Conservation (phyloP, 37 sponge, comb jelly and placozoan genomes). For the Eunapius fragilis region DNA sequence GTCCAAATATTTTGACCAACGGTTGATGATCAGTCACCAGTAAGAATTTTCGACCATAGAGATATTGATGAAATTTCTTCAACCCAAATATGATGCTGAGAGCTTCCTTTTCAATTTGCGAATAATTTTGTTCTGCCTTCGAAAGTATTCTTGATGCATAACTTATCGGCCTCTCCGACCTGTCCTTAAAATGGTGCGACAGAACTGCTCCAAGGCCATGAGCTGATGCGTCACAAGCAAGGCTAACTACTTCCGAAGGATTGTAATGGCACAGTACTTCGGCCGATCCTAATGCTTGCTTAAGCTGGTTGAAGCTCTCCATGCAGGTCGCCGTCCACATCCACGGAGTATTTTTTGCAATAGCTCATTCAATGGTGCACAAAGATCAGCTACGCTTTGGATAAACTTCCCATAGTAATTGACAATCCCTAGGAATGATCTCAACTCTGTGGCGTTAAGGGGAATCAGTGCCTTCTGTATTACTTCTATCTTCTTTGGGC, state of each 20-base stretch:
- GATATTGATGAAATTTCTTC: slow-evolving; percentile 38
- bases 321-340: slow-evolving; percentile 8
- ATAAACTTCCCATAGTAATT: slow-evolving; percentile 28
- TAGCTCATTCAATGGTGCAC: slow-evolving; percentile 23
- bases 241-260: not conserved
- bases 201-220: slow-evolving; percentile 38
- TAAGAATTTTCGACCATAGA: slow-evolving; percentile 55
- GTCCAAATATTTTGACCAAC: not conserved
- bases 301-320: slow-evolving; percentile 8
- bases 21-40: slow-evolving; percentile 45
- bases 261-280: slow-evolving; percentile 20
- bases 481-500: slow-evolving; percentile 4
- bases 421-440: slow-evolving; percentile 11
- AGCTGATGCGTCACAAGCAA: slow-evolving; percentile 30
- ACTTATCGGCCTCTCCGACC: slow-evolving; percentile 36
- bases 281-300: slow-evolving; percentile 1
- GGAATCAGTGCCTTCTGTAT: not conserved
- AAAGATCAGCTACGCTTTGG: slow-evolving; percentile 7
- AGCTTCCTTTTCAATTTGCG: slow-evolving; percentile 54
- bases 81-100: slow-evolving; percentile 33
- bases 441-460: not conserved
- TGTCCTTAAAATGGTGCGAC: slow-evolving; percentile 13
- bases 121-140: slow-evolving; percentile 28
- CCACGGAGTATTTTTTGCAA: slow-evolving; percentile 10
- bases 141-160: slow-evolving; percentile 41